Conservation (phyloP, 2,113 vertebrate genomes). For the Malurus alboscapulatus region DNA sequence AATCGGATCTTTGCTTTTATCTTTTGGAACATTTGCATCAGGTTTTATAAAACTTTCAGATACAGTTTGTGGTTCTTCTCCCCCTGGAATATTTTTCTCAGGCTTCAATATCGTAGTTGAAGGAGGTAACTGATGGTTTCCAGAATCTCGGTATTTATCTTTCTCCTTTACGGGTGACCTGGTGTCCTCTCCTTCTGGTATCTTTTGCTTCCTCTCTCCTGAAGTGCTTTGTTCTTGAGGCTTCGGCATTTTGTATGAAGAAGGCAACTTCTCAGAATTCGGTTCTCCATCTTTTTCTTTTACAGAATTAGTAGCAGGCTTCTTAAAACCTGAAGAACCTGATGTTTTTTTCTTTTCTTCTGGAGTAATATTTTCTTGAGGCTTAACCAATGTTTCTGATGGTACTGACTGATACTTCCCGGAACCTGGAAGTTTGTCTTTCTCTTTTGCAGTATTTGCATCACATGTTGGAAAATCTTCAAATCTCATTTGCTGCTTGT, state of each 20-base stretch:
- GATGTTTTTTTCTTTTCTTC: not conserved
- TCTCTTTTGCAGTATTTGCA: not conserved
- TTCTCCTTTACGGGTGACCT: not conserved
- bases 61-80: not conserved
- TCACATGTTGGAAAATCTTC: not conserved
- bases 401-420: not conserved
- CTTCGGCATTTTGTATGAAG: not conserved
- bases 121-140: not conserved
- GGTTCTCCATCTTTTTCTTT: not conserved
- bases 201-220: not conserved
- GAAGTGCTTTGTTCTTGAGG: not conserved
- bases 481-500: not conserved
- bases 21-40: not conserved
- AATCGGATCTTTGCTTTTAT: not conserved
- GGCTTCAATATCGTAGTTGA: not conserved
- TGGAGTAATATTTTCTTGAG: not conserved
- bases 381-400: not conserved
- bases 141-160: not conserved
- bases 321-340: not conserved
- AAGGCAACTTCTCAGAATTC: not conserved
- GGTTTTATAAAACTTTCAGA: not conserved
- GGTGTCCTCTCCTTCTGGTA: not conserved
- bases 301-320: not conserved
- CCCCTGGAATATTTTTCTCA: not conserved
- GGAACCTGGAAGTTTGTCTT: not conserved